These are phyloP conservation scores for Callosobruchus maculatus DNA, from an alignment of 2,888 invertebrate species.

Conservation along the genomic window DNA sequence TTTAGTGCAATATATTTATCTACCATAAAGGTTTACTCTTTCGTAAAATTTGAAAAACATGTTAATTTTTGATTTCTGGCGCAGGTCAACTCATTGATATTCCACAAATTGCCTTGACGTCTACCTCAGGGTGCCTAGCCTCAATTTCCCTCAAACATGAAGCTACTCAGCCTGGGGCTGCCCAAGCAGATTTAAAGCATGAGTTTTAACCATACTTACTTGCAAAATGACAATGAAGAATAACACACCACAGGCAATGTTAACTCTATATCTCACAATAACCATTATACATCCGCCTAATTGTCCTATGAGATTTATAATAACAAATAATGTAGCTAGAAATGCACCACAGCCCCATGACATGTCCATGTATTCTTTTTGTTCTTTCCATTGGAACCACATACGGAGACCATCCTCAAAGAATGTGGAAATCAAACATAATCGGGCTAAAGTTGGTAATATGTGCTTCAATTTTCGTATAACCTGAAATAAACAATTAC, in stretches of 20 bases:
- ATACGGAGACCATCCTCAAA: conserved; percentile 98
- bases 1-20: no score
- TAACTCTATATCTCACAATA: conserved; percentile 84
- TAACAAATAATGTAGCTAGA: conserved; percentile 90
- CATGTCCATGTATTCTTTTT: conserved; percentile 95
- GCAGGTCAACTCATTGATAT: no score
- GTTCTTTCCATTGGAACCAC: conserved; percentile 99
- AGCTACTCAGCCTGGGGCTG: no score
- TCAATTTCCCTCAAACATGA: no score
- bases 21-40: no score
- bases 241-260: conserved; percentile 85
- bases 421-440: conserved; percentile 98
- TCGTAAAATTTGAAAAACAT: no score
- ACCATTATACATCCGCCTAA: conserved; percentile 96
- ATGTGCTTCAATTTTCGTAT: conserved; percentile 88
- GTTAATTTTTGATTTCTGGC: no score
- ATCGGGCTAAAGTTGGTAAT: conserved; percentile 90
- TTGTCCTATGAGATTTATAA: conserved; percentile 94
- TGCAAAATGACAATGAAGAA: conserved; percentile 96
- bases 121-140: no score
- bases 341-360: conserved; percentile 96
- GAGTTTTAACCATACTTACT: conserved; percentile 51
- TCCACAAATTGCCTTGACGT: no score
- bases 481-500: conserved; percentile 62
- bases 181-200: conserved; percentile 1